A percentile compares a stretch with the other conserved stretches of the same genome.
These are phyloP conservation scores for Epinephelus moara DNA, from an alignment of 2,113 vertebrate species.

Conservation along the genomic window DNA sequence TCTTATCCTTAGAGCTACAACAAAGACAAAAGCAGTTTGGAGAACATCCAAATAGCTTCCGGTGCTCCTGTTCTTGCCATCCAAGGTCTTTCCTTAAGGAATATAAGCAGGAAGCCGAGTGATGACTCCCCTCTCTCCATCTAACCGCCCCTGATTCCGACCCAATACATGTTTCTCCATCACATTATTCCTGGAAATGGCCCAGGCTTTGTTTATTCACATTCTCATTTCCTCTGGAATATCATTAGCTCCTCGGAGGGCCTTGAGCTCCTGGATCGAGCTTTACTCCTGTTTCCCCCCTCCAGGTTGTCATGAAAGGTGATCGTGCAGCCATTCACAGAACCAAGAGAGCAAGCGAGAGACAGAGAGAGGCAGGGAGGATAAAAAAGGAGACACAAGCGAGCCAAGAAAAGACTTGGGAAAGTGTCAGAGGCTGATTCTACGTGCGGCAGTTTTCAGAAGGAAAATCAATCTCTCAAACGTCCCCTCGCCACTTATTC, in stretches of 20 bases:
- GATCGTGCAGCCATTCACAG: conserved; percentile 65
- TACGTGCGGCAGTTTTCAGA: conserved; percentile 36
- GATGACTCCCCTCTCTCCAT: conserved; percentile 1
- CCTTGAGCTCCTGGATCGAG: conserved; percentile 40
- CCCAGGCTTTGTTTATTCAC: conserved; percentile 69
- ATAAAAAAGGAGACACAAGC: background rate
- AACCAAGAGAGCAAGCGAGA: conserved; percentile 36
- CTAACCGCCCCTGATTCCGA: conserved; percentile 4
- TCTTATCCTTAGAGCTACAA: conserved; percentile 25
- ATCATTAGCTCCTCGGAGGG: conserved; percentile 58
- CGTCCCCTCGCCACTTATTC: conserved; percentile 6
- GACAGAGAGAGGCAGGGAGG: background rate
- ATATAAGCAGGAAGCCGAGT: conserved; percentile 33
- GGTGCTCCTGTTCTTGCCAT: conserved; percentile 59
- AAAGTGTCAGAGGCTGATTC: conserved; percentile 19
- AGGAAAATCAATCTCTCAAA: conserved; percentile 41
- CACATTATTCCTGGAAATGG: conserved; percentile 68
- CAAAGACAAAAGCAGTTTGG: conserved; percentile 62
- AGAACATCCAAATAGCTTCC: conserved; percentile 75
- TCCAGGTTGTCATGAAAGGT: conserved; percentile 68
- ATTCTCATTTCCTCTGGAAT: conserved; percentile 77
- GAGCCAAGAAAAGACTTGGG: conserved; percentile 30
- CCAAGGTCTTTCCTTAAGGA: conserved; percentile 70
- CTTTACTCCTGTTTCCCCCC: conserved; percentile 28
- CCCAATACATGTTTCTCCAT: conserved; percentile 23